Conservation (phyloP, 2,797 vertebrate genomes). For the Limosa lapponica region DNA sequence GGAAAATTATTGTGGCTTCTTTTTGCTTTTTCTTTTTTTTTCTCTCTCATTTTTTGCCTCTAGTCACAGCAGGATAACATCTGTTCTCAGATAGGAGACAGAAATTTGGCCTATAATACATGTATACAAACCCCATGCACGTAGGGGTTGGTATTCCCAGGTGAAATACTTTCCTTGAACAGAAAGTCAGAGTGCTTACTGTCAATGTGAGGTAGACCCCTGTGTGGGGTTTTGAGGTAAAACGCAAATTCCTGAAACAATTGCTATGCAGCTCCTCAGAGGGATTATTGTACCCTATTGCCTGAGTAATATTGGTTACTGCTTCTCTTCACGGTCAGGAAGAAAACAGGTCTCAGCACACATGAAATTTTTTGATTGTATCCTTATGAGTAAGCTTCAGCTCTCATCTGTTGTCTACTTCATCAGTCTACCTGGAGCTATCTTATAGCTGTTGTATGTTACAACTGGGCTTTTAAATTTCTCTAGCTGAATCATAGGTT, state of each 20-base stretch:
- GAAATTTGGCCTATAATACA: constrained; percentile 19
- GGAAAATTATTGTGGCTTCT: constrained; percentile 20
- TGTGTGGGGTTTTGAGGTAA: background rate
- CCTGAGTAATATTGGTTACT: background rate
- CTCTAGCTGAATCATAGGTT: background rate
- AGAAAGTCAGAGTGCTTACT: background rate
- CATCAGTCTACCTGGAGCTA: background rate
- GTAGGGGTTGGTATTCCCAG: background rate
- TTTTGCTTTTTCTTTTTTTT: background rate
- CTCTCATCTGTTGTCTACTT: background rate
- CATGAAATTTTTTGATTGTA: background rate
- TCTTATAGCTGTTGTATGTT: background rate
- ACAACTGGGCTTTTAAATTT: background rate
- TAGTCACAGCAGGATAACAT: background rate
- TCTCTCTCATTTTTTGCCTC: background rate
- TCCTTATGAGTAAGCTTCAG: background rate
- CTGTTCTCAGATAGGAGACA: background rate
- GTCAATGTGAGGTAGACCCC: background rate
- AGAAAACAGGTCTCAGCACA: background rate
- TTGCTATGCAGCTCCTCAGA: background rate
- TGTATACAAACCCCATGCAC: background rate
- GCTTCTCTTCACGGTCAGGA: background rate
- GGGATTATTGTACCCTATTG: background rate
- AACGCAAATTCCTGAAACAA: background rate
- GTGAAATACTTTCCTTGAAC: background rate